Conservation (phyloP, 2,113 vertebrate genomes). For the Entelurus aequoreus region DNA sequence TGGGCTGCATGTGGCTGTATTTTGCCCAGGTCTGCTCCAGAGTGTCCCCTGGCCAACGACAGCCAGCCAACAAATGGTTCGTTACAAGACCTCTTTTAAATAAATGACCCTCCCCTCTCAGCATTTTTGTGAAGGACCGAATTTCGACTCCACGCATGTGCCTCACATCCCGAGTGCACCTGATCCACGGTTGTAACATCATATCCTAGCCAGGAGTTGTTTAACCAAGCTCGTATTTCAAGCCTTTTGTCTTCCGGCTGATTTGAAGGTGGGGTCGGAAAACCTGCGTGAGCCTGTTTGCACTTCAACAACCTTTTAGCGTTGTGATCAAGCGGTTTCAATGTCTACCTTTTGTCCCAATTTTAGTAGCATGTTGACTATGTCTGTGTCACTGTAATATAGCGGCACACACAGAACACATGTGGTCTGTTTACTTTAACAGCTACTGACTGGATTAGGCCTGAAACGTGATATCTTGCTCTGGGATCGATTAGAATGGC, state of each 20-base stretch:
- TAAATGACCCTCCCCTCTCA: too few species aligned
- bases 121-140: too few species aligned
- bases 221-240: slow-evolving; percentile 47
- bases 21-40: too few species aligned
- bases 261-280: slow-evolving; percentile 8
- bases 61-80: too few species aligned
- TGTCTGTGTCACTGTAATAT: not conserved
- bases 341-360: not conserved
- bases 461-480: slow-evolving; percentile 34
- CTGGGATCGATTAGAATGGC: slow-evolving; percentile 47
- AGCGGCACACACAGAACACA: not conserved
- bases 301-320: not conserved
- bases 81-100: too few species aligned
- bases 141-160: not conserved
- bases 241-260: slow-evolving; percentile 41
- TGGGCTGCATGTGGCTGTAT: too few species aligned
- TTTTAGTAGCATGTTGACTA: not conserved
- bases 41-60: too few species aligned
- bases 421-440: not conserved
- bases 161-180: slow-evolving; percentile 6
- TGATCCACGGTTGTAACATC: slow-evolving; percentile 43
- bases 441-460: slow-evolving; percentile 12
- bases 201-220: slow-evolving; percentile 37
- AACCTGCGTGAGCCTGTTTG: not conserved
- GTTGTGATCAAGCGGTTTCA: not conserved